These are phyloP conservation scores for Tenthredo mesomela DNA, from an alignment of 2,888 invertebrate species.

Conservation along the genomic window DNA sequence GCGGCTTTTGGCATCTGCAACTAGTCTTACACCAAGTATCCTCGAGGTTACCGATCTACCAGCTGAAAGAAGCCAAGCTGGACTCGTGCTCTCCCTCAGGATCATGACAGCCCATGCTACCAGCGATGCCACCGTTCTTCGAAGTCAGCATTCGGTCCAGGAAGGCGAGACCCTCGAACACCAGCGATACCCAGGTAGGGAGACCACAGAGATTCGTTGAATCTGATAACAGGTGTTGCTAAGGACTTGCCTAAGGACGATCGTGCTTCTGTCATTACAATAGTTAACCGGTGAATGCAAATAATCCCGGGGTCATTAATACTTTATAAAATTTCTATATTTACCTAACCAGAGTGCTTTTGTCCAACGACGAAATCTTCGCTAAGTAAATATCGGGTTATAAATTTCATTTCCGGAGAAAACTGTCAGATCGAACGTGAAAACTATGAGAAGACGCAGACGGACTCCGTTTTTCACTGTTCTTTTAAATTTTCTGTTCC, in stretches of 20 bases:
- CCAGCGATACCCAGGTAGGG: conserved; percentile 75
- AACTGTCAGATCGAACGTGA: neutral
- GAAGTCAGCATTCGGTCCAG: conserved; percentile 73
- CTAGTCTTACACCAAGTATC: conserved; percentile 78
- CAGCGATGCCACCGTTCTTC: conserved; percentile 80
- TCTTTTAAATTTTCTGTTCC: neutral
- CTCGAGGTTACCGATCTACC: conserved; percentile 79
- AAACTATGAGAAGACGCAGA: neutral
- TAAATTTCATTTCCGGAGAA: neutral
- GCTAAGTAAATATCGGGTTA: neutral
- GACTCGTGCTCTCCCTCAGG: conserved; percentile 79
- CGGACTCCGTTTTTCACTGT: neutral
- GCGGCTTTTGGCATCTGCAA: conserved; percentile 79
- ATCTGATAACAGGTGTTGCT: conserved; percentile 23
- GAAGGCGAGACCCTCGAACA: conserved; percentile 74
- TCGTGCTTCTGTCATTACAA: conserved; percentile 6
- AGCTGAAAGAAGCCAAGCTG: conserved; percentile 73
- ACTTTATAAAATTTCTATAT: neutral
- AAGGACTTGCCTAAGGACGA: conserved; percentile 13
- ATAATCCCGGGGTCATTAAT: neutral
- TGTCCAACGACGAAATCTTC: conserved; percentile 24
- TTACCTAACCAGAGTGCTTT: conserved; percentile 5
- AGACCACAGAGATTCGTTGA: conserved; percentile 14
- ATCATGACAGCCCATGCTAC: conserved; percentile 79
- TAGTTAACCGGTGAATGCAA: neutral